Percentiles rank a stretch among this genome's conserved stretches.
phyloP scores from a whole-genome alignment of 2,113 vertebrate genomes.

The Pedetes capensis region DNA sequence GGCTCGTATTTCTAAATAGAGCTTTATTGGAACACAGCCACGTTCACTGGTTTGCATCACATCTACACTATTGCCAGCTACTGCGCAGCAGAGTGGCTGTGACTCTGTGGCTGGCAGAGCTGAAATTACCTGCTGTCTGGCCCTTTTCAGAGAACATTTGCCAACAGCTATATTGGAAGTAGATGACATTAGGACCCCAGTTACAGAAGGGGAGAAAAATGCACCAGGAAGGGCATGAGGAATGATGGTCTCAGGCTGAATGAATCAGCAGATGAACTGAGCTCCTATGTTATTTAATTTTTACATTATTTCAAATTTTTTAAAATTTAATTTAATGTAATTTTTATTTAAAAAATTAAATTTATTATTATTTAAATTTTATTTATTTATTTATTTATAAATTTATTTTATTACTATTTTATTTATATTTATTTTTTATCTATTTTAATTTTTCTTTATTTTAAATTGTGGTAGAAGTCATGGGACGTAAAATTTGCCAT shows the following conservation, averaged over 20 bases:
- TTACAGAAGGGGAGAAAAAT: not conserved
- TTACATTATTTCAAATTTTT: no score
- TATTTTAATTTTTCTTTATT: not conserved
- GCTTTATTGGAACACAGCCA: not conserved
- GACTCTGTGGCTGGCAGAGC: not conserved
- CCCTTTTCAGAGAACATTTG: not conserved
- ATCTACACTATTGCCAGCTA: not conserved
- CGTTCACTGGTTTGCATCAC: not conserved
- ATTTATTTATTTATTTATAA: no score
- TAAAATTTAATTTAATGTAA: no score
- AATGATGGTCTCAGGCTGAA: not conserved
- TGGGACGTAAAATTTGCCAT: not conserved
- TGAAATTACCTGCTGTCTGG: not conserved
- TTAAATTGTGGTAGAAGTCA: not conserved
- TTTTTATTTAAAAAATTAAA: no score
- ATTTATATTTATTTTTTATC: no score
- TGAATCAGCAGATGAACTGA: not conserved
- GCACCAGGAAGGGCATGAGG: not conserved
- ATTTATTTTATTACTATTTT: no score
- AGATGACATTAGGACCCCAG: not conserved
- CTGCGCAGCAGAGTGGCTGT: not conserved
- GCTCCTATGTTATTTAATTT: not conserved
- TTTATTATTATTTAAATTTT: no score
- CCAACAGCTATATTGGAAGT: not conserved
- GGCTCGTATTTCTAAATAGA: not conserved